These are phyloP conservation scores for Myopa tessellatipennis DNA, from an alignment of 2,888 invertebrate species.

Conservation along the genomic window DNA sequence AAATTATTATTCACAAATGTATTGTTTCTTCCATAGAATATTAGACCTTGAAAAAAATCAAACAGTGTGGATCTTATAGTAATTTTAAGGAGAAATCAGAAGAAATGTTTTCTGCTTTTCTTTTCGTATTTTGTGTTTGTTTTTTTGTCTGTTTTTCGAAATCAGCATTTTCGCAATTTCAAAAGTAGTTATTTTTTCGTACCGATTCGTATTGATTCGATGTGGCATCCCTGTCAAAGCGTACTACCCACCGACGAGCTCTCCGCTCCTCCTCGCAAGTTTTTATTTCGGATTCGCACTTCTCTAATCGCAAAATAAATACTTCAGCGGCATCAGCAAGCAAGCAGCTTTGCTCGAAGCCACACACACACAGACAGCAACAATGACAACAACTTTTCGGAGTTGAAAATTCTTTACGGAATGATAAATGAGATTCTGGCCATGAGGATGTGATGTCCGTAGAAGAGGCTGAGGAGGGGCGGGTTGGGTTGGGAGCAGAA, in stretches of 20 bases:
- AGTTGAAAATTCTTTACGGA: constrained; percentile 32
- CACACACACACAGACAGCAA: constrained; percentile 17
- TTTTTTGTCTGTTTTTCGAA: no score
- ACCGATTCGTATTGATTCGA: not conserved
- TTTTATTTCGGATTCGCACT: not conserved
- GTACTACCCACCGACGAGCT: no score
- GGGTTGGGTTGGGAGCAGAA: not conserved
- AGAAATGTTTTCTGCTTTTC: no score
- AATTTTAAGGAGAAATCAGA: no score
- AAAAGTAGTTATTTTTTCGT: not conserved
- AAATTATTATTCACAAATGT: no score
- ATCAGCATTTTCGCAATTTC: no score
- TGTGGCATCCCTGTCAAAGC: constrained; percentile 1
- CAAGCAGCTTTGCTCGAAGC: constrained; percentile 2
- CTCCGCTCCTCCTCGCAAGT: not conserved
- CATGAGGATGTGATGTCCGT: no score
- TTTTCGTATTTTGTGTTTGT: no score
- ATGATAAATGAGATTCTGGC: constrained; percentile 37
- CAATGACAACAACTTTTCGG: constrained; percentile 19
- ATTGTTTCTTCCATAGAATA: no score
- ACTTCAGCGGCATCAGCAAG: constrained; percentile 23
- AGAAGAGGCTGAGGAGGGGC: no score
- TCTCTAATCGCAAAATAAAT: constrained; percentile 32
- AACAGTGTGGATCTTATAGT: no score
- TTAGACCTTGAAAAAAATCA: no score